Base-by-base conservation (phyloP, 1,140 invertebrate genomes). In the Brachionus asplanchnoidis region DNA sequence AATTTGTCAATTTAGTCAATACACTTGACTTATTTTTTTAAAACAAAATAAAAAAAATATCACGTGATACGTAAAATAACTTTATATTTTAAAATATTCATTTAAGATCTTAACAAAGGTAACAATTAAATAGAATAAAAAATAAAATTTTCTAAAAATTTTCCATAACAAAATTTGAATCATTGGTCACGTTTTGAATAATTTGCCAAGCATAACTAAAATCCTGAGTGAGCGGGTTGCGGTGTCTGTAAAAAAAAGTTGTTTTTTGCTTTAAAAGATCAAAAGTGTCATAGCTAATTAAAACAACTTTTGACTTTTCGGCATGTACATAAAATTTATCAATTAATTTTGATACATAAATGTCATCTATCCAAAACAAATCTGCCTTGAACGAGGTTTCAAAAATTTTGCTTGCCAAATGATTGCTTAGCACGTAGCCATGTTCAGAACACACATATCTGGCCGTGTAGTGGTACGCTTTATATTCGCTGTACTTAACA, bases 351-450 rank as follows among this genome's bases (percentile, higher is more conserved):
- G 68, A 36, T 42, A 73, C 36, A 73, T 73, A 73, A 17, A 73
- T 32, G 23, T 73, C 68, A 42, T 73, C 68, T 36, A 73, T 73
- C 68, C 68, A 73, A 73, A 73, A 73, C 9, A 40, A 3, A n/a
- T 12, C 5, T 6, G 36, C 8, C 14, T 42, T 20, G 44, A 73
- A 73, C 8, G 68, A 73, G 1, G 0, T 8, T 1, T 42, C 9
- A 42, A 73, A 73, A 9, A 73, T n/a, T 8, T 42, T n/a, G 40
- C 3, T 73, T 9, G 68, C 68, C 40, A 73, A 73, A n/a, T 11
- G 8, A 20, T 17, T 14, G 36, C 36, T 73, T 9, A 73, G 12
- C 32, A 73, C 68, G 23, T 73, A 73, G 5, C 68, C 68, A 73
- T 73, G 9, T 40, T 73, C 68, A 12, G 68, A 73, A 23, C 68